Evolutionary conservation across 2,113 vertebrate species (phyloP).

Genomic region (Dasyurus viverrinus): DNA sequence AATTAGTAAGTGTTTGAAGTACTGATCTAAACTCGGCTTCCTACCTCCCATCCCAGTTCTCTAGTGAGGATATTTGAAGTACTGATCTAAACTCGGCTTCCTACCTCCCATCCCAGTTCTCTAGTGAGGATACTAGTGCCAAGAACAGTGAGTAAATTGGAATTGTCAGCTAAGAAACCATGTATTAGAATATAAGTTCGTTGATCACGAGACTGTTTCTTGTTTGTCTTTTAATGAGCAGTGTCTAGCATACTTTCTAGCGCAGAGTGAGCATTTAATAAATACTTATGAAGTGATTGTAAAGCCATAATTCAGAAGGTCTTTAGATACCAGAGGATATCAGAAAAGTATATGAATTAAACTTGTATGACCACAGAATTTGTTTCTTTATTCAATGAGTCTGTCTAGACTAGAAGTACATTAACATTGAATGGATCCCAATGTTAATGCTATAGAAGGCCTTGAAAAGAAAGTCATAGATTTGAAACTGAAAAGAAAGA

Average conservation of each 20-base stretch:
- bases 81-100: not conserved
- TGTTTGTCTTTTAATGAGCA: not conserved
- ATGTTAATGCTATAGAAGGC: not conserved
- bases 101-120: not conserved
- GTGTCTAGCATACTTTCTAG: not conserved
- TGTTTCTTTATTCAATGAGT: not conserved
- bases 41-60: not conserved
- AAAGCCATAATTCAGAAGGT: not conserved
- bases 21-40: not conserved
- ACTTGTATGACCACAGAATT: slow-evolving; percentile 17
- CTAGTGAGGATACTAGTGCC: not conserved
- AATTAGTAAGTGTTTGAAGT: not conserved
- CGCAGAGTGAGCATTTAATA: not conserved
- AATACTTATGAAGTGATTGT: not conserved
- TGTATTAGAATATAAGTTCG: not conserved
- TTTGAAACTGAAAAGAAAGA: not conserved
- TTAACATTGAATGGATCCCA: not conserved
- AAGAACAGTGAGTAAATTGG: not conserved
- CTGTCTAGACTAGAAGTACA: not conserved
- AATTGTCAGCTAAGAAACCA: not conserved
- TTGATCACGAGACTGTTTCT: not conserved
- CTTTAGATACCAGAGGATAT: not conserved
- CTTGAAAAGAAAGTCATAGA: not conserved
- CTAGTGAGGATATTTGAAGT: not conserved
- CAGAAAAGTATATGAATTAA: not conserved